Conservation (phyloP, 2,888 invertebrate genomes). For the Dastarcus helophoroides region DNA sequence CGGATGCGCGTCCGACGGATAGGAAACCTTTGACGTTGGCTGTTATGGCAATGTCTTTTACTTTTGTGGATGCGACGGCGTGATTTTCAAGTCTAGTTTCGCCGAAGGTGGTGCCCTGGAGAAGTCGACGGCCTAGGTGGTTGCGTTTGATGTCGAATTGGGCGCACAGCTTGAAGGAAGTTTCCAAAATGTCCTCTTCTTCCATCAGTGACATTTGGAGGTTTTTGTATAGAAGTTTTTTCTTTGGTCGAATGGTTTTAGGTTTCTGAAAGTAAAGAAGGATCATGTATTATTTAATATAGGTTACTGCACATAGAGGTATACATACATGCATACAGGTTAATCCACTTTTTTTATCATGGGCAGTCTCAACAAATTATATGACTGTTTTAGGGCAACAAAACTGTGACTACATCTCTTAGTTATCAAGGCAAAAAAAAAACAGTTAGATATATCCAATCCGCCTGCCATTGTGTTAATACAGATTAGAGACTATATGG, state of each 20-base stretch:
- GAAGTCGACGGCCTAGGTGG: constrained; percentile 10
- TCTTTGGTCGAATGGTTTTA: constrained; percentile 13
- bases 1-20: constrained; percentile 37
- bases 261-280: constrained; percentile 1
- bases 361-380: too few relatives aligned
- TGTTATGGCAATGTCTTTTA: constrained; percentile 13
- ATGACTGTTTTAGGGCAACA: too few relatives aligned
- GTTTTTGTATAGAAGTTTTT: constrained; percentile 20
- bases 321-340: too few relatives aligned
- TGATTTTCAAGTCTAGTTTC: background rate
- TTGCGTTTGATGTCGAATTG: constrained; percentile 7
- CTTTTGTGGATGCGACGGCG: constrained; percentile 2
- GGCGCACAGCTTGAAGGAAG: constrained; percentile 16
- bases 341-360: too few relatives aligned
- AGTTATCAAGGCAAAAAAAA: too few relatives aligned
- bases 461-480: too few relatives aligned
- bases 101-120: background rate
- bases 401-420: too few relatives aligned
- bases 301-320: too few relatives aligned
- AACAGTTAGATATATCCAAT: too few relatives aligned
- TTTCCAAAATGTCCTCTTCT: constrained; percentile 16
- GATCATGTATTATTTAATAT: background rate
- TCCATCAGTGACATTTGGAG: constrained; percentile 17
- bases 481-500: too few relatives aligned
- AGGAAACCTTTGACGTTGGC: constrained; percentile 37